Evolutionary conservation across 2,113 vertebrate species (phyloP).

Genomic region (Bothrops jararaca): DNA sequence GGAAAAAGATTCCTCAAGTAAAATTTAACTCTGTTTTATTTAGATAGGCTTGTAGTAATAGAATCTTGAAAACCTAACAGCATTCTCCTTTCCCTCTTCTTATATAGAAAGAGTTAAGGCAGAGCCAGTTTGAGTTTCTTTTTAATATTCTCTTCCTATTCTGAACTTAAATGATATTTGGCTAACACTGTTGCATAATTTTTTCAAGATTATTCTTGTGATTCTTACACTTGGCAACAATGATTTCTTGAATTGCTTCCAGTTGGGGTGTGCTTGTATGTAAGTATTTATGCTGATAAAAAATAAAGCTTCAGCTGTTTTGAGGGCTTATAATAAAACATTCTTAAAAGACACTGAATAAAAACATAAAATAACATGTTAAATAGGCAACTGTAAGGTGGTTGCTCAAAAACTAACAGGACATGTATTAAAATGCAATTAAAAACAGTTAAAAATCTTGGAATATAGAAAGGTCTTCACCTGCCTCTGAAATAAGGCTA

Average conservation of each 20-base stretch:
- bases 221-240: neutral
- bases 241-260: neutral
- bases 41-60: neutral
- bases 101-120: neutral
- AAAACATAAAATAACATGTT: neutral
- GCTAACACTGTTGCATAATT: neutral
- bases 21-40: neutral
- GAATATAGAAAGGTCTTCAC: neutral
- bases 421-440: neutral
- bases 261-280: neutral
- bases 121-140: neutral
- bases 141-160: neutral
- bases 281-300: neutral
- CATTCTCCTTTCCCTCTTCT: neutral
- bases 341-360: neutral
- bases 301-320: neutral
- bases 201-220: neutral
- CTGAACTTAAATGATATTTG: neutral
- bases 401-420: neutral
- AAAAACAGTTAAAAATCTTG: neutral
- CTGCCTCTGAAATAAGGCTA: neutral
- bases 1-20: neutral
- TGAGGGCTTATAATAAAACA: neutral
- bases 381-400: neutral
- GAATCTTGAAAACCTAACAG: neutral